A percentile compares a stretch with the other conserved stretches of the same genome.
Evolutionary conservation across 2,113 vertebrate species (phyloP).

Genomic region (Amblyornis subalaris): DNA sequence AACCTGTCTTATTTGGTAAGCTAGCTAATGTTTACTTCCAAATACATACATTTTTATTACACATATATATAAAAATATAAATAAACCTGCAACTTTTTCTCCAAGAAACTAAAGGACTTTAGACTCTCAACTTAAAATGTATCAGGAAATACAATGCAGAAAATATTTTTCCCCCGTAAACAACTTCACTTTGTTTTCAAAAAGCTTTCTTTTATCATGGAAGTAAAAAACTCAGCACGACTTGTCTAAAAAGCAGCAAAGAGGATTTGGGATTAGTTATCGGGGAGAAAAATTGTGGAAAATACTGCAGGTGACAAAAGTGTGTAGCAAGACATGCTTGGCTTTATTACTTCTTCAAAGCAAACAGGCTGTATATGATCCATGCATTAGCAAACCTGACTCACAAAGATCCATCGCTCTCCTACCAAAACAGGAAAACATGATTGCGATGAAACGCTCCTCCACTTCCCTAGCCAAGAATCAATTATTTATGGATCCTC

Average conservation of each 20-base stretch:
- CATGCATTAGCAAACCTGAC: background rate
- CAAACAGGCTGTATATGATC: constrained; percentile 1
- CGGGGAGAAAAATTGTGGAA: constrained; percentile 26
- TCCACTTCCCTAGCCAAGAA: background rate
- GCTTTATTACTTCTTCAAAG: constrained; percentile 54
- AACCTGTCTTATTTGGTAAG: constrained; percentile 2
- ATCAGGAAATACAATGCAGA: background rate
- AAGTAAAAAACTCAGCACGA: constrained; percentile 42
- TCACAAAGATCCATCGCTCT: background rate
- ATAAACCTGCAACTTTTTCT: background rate
- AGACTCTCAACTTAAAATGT: background rate
- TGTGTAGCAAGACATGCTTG: background rate
- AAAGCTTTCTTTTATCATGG: constrained; percentile 44
- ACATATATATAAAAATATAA: background rate
- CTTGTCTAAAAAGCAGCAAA: constrained; percentile 58
- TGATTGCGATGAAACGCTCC: background rate
- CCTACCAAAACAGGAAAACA: background rate
- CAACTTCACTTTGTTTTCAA: background rate
- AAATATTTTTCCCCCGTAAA: background rate
- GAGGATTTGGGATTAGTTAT: constrained; percentile 57
- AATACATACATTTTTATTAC: background rate
- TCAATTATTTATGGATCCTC: background rate
- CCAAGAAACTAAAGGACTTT: constrained; percentile 24
- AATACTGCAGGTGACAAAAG: constrained; percentile 59
- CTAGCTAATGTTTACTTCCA: background rate